Conservation (phyloP, 1,140 invertebrate species). For the Hypsibius dujardini region DNA sequence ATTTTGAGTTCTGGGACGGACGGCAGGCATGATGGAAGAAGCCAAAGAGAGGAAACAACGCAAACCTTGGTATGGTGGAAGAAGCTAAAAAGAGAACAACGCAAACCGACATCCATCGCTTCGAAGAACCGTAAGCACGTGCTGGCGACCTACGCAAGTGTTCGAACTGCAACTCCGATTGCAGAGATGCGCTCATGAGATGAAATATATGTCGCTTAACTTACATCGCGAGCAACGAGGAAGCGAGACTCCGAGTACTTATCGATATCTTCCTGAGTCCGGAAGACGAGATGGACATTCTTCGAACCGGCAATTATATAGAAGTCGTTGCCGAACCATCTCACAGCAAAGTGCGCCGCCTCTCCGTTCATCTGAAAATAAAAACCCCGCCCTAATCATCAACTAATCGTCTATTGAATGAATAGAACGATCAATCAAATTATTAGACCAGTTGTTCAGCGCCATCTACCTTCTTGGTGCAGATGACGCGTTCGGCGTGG, state of each 20-base stretch:
- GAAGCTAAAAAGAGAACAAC: constrained; percentile 24
- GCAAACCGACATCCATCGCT: constrained; percentile 26
- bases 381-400: no score
- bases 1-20: neutral
- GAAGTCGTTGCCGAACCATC: constrained; percentile 29
- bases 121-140: constrained; percentile 30
- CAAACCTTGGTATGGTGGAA: constrained; percentile 23
- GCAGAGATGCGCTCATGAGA: no score
- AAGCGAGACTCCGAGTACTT: constrained; percentile 33
- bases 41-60: no score
- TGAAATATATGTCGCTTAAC: no score
- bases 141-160: constrained; percentile 22
- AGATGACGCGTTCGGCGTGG: constrained; percentile 29
- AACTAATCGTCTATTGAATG: no score
- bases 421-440: no score
- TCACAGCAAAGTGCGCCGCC: constrained; percentile 36
- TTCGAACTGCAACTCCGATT: no score
- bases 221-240: constrained; percentile 31
- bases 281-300: constrained; percentile 37
- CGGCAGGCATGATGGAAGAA: no score
- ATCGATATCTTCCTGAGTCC: constrained; percentile 32
- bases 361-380: constrained; percentile 34
- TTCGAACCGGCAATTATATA: constrained; percentile 36
- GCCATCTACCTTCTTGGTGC: constrained; percentile 29
- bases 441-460: no score